Evolutionary conservation across 2,888 invertebrate genomes (phyloP).

Genomic region (Odontocerum albicorne): DNA sequence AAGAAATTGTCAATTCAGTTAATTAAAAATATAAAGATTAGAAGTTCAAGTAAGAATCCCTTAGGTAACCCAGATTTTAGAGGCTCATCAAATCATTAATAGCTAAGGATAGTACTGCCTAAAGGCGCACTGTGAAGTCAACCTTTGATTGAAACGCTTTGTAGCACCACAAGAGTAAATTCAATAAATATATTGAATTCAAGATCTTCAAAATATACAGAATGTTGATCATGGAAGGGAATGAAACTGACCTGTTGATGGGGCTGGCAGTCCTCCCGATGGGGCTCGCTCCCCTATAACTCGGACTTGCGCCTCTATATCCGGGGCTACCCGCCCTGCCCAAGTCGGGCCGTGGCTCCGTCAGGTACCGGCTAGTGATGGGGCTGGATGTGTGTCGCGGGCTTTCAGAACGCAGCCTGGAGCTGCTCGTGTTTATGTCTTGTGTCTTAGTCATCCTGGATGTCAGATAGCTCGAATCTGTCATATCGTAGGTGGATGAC

Average conservation of each 20-base stretch:
- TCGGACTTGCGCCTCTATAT: conserved; percentile 57
- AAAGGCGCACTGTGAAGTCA: no score
- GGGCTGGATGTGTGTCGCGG: conserved; percentile 55
- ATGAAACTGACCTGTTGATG: conserved; percentile 51
- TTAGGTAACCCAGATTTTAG: no score
- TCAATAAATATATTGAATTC: no score
- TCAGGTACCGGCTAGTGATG: conserved; percentile 58
- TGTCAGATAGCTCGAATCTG: conserved; percentile 51
- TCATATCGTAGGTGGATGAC: conserved; percentile 47
- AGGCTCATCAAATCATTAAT: no score
- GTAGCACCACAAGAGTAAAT: no score
- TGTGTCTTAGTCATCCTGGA: conserved; percentile 48
- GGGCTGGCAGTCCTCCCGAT: conserved; percentile 56
- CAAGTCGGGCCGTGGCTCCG: conserved; percentile 53
- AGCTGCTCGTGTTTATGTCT: conserved; percentile 44
- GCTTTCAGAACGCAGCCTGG: conserved; percentile 52
- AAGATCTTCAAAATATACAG: no score
- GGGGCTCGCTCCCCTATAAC: conserved; percentile 55
- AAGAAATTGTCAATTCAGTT: no score
- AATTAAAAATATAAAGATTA: no score
- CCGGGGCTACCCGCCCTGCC: conserved; percentile 54
- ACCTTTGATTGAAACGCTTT: no score
- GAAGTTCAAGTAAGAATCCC: no score
- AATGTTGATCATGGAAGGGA: no score
- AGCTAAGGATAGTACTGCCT: no score